Percentiles rank a stretch among this genome's conserved stretches.
Evolutionary conservation across 2,113 vertebrate genomes (phyloP).

Genomic region (Phocoena sinus): DNA sequence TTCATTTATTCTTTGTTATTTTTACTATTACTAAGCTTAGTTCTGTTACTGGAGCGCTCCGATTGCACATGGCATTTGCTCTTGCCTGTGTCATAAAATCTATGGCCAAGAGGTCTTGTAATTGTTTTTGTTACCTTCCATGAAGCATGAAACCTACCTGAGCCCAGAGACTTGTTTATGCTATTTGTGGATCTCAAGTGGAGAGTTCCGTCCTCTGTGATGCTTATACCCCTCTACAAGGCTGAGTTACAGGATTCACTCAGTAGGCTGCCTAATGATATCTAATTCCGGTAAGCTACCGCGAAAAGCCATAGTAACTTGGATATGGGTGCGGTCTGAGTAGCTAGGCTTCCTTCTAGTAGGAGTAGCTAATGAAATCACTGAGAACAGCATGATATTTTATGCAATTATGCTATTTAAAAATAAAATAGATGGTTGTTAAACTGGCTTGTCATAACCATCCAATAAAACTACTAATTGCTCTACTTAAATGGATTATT

Average conservation of each 20-base stretch:
- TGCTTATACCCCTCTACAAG: neutral
- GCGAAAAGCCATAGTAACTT: neutral
- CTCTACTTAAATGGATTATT: constrained; percentile 25
- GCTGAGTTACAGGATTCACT: neutral
- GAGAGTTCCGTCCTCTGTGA: neutral
- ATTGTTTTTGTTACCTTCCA: neutral
- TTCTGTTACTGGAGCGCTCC: neutral
- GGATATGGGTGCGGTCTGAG: neutral
- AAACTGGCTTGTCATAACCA: constrained; percentile 35
- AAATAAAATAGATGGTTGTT: constrained; percentile 40
- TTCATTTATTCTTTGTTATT: neutral
- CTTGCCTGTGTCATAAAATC: neutral
- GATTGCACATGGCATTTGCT: neutral
- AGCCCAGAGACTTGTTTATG: neutral
- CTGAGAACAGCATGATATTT: neutral
- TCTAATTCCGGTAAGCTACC: neutral
- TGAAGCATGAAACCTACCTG: neutral
- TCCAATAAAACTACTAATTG: constrained; percentile 15
- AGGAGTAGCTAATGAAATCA: constrained; percentile 25
- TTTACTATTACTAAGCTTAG: neutral
- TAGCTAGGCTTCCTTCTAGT: neutral
- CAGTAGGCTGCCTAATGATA: neutral
- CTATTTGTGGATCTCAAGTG: neutral
- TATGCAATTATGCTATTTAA: constrained; percentile 13
- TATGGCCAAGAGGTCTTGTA: neutral